Percentiles rank a stretch among this genome's conserved stretches.
phyloP scores from a whole-genome alignment of 2,797 vertebrate genomes.

The Pygocentrus nattereri region DNA sequence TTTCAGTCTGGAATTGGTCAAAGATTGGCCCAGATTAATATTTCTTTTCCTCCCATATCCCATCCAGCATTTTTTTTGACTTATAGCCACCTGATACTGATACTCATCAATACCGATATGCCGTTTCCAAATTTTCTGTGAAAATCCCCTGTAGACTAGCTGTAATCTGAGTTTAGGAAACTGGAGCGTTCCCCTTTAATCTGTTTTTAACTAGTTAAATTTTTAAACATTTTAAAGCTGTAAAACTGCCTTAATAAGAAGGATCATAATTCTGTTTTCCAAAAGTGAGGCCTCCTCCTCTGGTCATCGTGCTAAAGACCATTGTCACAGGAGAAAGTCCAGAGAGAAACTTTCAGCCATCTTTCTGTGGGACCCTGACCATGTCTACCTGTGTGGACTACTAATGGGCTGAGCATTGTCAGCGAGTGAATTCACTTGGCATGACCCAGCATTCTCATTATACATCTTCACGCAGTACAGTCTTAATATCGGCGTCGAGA shows the following conservation, averaged over 20 bases:
- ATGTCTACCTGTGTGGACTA: slow-evolving; percentile 55
- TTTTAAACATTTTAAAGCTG: neutral
- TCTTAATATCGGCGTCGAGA: slow-evolving; percentile 7
- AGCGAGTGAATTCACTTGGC: slow-evolving; percentile 54
- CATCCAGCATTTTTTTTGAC: no score
- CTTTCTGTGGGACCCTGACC: slow-evolving; percentile 48
- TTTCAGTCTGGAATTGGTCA: no score
- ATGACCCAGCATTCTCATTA: slow-evolving; percentile 47
- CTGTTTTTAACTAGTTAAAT: neutral
- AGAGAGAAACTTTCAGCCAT: slow-evolving; percentile 43
- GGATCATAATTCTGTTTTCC: neutral
- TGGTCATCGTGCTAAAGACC: neutral
- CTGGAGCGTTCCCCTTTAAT: neutral
- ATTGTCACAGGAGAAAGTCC: slow-evolving; percentile 10
- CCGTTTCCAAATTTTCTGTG: no score
- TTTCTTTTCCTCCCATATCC: no score
- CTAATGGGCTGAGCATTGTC: slow-evolving; percentile 59
- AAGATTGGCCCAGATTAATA: no score
- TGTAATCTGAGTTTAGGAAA: neutral
- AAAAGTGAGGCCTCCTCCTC: neutral
- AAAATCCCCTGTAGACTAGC: neutral
- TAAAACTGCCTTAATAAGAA: neutral
- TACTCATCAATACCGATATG: no score
- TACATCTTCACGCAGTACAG: slow-evolving; percentile 36
- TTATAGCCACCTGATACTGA: no score